Evolutionary conservation across 1,140 invertebrate species (phyloP).

Genomic region (Linepithema humile): DNA sequence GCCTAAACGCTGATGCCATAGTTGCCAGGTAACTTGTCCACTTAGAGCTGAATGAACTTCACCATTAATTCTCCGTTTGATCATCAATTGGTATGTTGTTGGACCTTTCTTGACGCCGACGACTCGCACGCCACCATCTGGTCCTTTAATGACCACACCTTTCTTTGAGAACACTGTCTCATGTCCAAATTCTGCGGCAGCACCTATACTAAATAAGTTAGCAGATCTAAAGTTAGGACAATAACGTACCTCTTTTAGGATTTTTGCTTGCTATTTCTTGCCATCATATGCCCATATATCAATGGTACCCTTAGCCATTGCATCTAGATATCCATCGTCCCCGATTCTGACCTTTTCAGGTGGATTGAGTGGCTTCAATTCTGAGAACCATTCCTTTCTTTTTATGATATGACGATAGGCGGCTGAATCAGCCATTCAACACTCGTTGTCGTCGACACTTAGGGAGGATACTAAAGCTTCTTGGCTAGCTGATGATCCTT

Average conservation of each 20-base stretch:
- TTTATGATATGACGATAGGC: background rate
- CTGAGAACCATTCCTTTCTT: slow-evolving; percentile 5
- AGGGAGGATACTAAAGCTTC: background rate
- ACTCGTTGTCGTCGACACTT: background rate
- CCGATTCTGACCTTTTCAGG: background rate
- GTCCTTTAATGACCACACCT: background rate
- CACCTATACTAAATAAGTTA: slow-evolving; percentile 10
- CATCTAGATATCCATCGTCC: background rate
- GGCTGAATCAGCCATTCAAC: background rate
- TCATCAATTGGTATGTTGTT: background rate
- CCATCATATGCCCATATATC: background rate
- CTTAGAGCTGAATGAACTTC: background rate
- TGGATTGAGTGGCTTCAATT: background rate
- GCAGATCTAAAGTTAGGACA: background rate
- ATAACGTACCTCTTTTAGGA: background rate
- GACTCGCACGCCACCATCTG: background rate
- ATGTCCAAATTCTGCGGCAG: background rate
- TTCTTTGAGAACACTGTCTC: background rate
- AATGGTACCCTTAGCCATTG: background rate
- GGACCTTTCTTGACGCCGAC: background rate
- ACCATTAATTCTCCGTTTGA: background rate
- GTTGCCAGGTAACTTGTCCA: background rate
- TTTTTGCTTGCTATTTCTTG: background rate
- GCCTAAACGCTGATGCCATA: background rate
- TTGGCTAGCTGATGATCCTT: background rate